These are phyloP conservation scores for Zootoca vivipara DNA, from an alignment of 2,113 vertebrate species.

Conservation along the genomic window DNA sequence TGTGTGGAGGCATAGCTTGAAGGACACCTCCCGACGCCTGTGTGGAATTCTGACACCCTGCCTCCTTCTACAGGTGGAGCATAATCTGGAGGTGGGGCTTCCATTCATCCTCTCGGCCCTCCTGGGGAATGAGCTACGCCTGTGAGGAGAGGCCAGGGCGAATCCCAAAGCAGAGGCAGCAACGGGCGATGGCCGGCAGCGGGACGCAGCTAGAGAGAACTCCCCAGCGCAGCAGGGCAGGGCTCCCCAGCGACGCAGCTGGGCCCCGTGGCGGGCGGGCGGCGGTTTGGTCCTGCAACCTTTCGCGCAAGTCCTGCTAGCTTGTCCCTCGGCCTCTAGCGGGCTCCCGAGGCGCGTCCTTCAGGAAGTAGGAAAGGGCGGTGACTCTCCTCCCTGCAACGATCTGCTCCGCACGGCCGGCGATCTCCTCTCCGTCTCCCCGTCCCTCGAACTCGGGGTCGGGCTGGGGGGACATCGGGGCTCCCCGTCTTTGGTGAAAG, in stretches of 20 bases:
- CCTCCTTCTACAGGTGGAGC: neutral
- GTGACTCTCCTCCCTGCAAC: neutral
- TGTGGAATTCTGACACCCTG: neutral
- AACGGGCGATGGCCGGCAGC: neutral
- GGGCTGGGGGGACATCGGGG: constrained; percentile 41
- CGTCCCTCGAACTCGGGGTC: constrained; percentile 53
- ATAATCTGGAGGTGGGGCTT: neutral
- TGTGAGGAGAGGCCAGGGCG: neutral
- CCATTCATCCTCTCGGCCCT: neutral
- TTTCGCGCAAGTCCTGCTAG: neutral
- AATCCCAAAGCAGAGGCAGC: neutral
- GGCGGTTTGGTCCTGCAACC: neutral
- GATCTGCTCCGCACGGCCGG: constrained; percentile 20
- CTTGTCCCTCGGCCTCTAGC: constrained; percentile 19
- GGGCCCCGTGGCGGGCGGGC: neutral
- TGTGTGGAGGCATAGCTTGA: neutral
- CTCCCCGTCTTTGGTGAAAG: constrained; percentile 63
- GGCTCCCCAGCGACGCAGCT: neutral
- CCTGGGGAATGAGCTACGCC: neutral
- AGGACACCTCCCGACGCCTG: neutral
- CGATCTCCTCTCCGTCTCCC: constrained; percentile 56
- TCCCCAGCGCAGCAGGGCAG: neutral
- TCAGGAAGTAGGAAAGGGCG: constrained; percentile 55
- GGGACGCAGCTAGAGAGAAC: neutral
- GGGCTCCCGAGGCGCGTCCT: constrained; percentile 55